Base-by-base conservation (phyloP, 2,113 vertebrate species). In the Sinocyclocheilus anophthalmus region DNA sequence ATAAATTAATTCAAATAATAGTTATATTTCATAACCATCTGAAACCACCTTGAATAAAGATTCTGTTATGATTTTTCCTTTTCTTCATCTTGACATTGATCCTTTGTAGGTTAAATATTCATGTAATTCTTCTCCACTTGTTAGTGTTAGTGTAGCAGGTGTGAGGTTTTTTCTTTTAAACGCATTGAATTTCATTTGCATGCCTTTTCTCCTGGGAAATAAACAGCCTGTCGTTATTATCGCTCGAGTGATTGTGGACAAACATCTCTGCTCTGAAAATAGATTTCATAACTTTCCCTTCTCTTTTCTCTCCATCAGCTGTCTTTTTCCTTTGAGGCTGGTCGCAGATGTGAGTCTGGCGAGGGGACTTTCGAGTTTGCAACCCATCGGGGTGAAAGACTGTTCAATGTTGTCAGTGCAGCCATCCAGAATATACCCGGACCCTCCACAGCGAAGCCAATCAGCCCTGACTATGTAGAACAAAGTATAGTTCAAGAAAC, bases 361-460 rank as follows among this genome's bases (percentile, higher is more conserved):
- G 97, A 99, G 91, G 97, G 98, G 9, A 95, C 69, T 85, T 99
- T 99, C 39, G 97, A 98, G 89, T 99, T 99, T 0, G 96, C 97
- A 81, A 98, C 97, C 84, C 88, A 91, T 30, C 94, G 96, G 8
- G 97, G 96, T n/a, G 94, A 96, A 0, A 63, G 92, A 37, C 92
- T 99, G 92, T 97, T 98, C 87, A 92, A 92, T 86, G 93, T 92
- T 0, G 94, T 99, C 24, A 96, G 97, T 37, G 88, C 86, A 0
- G 96, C 96, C 90, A 98, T 99, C 88, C 89, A 91, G 22, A 80
- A 69, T 33, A 3, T 55, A 24, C 63, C 77, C 7, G 83, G 6
- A 55, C 22, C 48, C 0, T 37, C 81, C 5, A 20, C 10, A 59
- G 30, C 3, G 5, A 81, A 33, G 8, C 67, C 76, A 26, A 75